Evolutionary conservation across 2,113 vertebrate species (phyloP), one percentile per base, ranked within the genome.

Genomic region (Procavia capensis): DNA sequence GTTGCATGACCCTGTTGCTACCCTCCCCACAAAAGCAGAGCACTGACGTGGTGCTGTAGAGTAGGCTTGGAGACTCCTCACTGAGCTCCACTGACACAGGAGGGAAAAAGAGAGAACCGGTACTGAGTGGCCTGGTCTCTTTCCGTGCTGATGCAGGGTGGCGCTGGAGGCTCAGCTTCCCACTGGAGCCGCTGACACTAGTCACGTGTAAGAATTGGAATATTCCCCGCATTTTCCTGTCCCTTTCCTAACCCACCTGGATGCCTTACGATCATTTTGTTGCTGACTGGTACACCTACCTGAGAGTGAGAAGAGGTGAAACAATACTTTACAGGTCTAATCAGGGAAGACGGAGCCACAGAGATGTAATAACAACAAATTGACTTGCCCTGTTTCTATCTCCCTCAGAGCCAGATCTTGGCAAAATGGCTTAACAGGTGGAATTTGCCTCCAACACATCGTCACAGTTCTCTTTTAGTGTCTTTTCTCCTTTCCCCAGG

Each of bases 321-420:
- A 86, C 19, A 64, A 72, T 10, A 54, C 47, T 63, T 78, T 29
- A 86, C 20, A 78, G 39, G 14, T 47, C 47, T 90, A 41, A 87
- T 93, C 45, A 87, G 50, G 72, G 22, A 87, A 90, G 63, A 78
- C 45, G 78, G 20, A 87, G 70, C 19, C 57, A 80, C 89, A 81
- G 19, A 86, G 17, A 50, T 74, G 20, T 81, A 75, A 76, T 9
- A 47, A 57, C 7, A 66, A 72, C 50, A 93, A 85, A 75, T 50
- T 61, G 29, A 75, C 36, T 89, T 81, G 47, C 43, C 25, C 61
- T 47, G 14, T 68, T 83, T 89, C 39, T 84, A 63, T 81, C 13
- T 76, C 22, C 13, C 19, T 82, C 61, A 64, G 61, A 78, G 10
- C 34, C 74, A 90, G 20, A 27, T 54, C 22, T 41, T 31, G 70